Evolutionary conservation across 2,888 invertebrate genomes (phyloP).

Genomic region (Anoncus sp.): DNA sequence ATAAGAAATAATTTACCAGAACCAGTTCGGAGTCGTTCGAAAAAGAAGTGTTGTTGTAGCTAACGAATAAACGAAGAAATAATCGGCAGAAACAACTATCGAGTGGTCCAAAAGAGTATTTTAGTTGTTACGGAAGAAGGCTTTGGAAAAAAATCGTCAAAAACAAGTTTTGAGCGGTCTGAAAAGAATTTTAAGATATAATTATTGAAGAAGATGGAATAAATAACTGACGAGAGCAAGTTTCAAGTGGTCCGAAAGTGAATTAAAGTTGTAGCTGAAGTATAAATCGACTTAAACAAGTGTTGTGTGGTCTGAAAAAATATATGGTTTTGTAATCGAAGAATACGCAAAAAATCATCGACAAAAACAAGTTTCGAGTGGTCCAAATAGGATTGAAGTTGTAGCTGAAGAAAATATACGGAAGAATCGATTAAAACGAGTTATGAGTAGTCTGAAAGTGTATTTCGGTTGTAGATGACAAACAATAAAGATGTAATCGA

Average conservation of each 20-base stretch:
- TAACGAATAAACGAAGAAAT: background rate
- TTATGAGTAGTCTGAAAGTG: background rate
- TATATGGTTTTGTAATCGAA: too few relatives aligned
- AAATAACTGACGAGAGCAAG: background rate
- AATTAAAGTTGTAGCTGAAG: too few relatives aligned
- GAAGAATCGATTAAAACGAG: background rate
- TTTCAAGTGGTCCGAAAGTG: background rate
- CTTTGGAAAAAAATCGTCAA: too few relatives aligned
- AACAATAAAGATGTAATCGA: background rate
- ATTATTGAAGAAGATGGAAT: background rate
- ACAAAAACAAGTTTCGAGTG: background rate
- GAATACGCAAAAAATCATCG: too few relatives aligned
- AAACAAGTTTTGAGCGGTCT: background rate
- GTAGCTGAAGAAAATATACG: background rate
- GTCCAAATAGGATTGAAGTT: background rate
- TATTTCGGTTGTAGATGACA: too few relatives aligned
- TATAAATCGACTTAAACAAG: too few relatives aligned
- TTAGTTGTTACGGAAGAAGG: background rate
- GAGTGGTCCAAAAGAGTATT: background rate
- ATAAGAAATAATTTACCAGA: background rate
- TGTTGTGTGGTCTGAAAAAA: too few relatives aligned
- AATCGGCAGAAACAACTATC: background rate
- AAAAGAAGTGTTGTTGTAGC: background rate
- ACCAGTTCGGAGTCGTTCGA: background rate
- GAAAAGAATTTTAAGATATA: background rate